Evolutionary conservation across 2,888 invertebrate genomes (phyloP).

Genomic region (Oxytorus armatus): DNA sequence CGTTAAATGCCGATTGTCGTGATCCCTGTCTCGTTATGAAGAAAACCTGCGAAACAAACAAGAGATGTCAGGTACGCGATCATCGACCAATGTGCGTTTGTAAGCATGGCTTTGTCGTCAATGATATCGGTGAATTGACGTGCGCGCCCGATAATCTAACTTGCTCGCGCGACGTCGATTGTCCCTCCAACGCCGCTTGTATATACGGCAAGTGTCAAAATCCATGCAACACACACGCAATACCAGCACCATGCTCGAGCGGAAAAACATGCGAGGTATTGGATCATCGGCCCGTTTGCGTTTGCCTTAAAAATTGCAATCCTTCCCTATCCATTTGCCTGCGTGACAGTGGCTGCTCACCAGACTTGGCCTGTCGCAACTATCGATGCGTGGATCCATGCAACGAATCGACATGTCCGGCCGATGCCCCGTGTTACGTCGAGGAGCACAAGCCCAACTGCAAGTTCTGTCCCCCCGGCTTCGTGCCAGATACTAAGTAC

Average conservation of each 20-base stretch:
- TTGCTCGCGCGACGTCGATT: constrained; percentile 93
- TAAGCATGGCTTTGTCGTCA: constrained; percentile 94
- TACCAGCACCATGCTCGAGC: constrained; percentile 88
- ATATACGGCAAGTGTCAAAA: constrained; percentile 93
- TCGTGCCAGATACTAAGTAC: constrained; percentile 95
- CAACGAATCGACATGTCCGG: constrained; percentile 92
- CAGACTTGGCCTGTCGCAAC: constrained; percentile 93
- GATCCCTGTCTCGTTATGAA: constrained; percentile 91
- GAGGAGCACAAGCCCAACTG: constrained; percentile 97
- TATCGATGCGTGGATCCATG: constrained; percentile 97
- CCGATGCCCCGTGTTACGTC: constrained; percentile 95
- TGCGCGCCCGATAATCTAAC: constrained; percentile 93
- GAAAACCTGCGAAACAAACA: constrained; percentile 91
- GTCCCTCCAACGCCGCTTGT: constrained; percentile 94
- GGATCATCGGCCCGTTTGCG: constrained; percentile 94
- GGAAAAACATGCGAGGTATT: constrained; percentile 95
- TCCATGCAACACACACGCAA: constrained; percentile 90
- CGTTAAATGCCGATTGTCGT: constrained; percentile 89
- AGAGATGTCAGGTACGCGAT: constrained; percentile 94
- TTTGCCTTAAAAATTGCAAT: constrained; percentile 94
- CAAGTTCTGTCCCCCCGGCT: constrained; percentile 98
- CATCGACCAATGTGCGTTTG: constrained; percentile 95
- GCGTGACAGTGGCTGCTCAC: constrained; percentile 94
- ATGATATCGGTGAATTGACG: constrained; percentile 93
- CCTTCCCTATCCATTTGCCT: constrained; percentile 95